Percentiles rank a stretch among this genome's conserved stretches.
Conservation (phyloP, 2,888 invertebrate species). For the Macrophya annulata region DNA sequence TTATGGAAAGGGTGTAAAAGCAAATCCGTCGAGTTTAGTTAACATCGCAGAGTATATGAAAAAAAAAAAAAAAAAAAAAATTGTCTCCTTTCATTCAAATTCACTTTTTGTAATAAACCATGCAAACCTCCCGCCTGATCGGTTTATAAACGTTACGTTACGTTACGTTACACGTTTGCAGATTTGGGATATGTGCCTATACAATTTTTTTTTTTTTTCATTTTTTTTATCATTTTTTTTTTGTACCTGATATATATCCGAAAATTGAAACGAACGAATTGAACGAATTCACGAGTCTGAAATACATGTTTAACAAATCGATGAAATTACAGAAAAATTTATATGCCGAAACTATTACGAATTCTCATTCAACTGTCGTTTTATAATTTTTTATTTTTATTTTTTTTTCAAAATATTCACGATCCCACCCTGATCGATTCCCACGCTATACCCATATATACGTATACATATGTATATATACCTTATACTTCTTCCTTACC, state of each 20-base stretch:
- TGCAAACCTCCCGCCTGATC: too few relatives aligned
- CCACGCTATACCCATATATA: too few relatives aligned
- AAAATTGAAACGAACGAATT: slow-evolving; percentile 6
- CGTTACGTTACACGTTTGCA: too few relatives aligned
- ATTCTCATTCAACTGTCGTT: slow-evolving; percentile 41
- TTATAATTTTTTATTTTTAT: slow-evolving; percentile 1
- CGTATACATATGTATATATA: too few relatives aligned
- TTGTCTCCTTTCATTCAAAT: neutral
- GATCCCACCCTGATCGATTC: neutral
- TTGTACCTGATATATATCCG: neutral
- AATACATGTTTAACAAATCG: neutral
- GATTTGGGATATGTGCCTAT: too few relatives aligned
- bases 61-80: neutral
- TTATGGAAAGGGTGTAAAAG: neutral
- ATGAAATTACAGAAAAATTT: slow-evolving; percentile 33
- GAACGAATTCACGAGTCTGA: neutral
- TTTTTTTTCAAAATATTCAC: slow-evolving; percentile 31
- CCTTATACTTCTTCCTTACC: neutral
- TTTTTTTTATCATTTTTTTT: too few relatives aligned
- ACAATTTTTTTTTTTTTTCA: too few relatives aligned
- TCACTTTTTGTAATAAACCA: too few relatives aligned
- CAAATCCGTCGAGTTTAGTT: slow-evolving; percentile 8
- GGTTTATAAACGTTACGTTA: too few relatives aligned
- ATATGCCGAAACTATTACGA: slow-evolving; percentile 19
- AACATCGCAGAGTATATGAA: neutral